Evolutionary conservation across 2,888 invertebrate species (phyloP).

Genomic region (Aphodius granarius): DNA sequence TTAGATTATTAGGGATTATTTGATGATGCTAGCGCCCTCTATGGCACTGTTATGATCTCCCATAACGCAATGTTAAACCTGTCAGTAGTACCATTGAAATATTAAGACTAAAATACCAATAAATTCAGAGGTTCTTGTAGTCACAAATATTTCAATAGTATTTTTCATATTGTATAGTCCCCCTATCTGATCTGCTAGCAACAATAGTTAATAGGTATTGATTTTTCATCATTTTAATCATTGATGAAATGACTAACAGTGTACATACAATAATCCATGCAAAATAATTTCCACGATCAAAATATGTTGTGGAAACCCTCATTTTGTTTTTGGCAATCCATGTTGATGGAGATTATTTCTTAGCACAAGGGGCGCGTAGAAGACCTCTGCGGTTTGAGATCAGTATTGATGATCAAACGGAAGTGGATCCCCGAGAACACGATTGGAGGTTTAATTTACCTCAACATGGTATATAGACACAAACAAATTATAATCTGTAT

Average conservation of each 20-base stretch:
- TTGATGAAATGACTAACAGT: not conserved
- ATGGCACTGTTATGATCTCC: not conserved
- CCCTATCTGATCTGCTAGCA: not conserved
- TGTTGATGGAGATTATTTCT: slow-evolving; percentile 35
- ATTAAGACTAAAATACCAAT: not conserved
- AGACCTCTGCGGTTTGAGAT: slow-evolving; percentile 57
- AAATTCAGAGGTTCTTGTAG: not conserved
- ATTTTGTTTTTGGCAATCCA: slow-evolving; percentile 1
- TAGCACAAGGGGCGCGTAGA: slow-evolving; percentile 51
- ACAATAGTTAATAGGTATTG: too few relatives aligned
- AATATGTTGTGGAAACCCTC: too few relatives aligned
- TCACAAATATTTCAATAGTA: not conserved
- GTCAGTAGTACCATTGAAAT: not conserved
- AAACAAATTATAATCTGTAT: slow-evolving; percentile 15
- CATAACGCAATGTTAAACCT: not conserved
- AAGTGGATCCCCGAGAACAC: slow-evolving; percentile 58
- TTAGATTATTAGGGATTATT: not conserved
- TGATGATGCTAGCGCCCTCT: not conserved
- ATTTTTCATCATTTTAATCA: too few relatives aligned
- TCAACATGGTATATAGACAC: slow-evolving; percentile 52
- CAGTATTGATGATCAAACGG: slow-evolving; percentile 59
- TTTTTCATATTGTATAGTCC: not conserved
- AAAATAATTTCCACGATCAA: too few relatives aligned
- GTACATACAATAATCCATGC: not conserved
- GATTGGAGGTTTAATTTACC: slow-evolving; percentile 59